Evolutionary conservation across 2,113 vertebrate species (phyloP).

Genomic region (Etheostoma cragini): DNA sequence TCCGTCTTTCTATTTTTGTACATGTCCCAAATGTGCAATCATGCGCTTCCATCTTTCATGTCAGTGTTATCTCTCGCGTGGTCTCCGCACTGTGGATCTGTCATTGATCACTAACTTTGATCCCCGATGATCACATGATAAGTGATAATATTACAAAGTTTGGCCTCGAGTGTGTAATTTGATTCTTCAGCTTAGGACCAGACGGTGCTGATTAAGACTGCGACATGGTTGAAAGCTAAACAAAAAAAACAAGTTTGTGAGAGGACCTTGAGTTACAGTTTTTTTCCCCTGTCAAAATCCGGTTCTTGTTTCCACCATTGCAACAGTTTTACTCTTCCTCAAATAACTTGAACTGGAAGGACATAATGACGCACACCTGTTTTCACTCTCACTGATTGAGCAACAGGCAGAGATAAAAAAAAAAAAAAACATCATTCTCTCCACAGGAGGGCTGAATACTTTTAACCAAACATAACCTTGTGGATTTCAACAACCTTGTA

Average conservation of each 20-base stretch:
- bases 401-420: too few species aligned
- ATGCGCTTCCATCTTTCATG: not conserved
- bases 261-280: not conserved
- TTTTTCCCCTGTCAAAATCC: not conserved
- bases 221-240: not conserved
- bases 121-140: constrained; percentile 7
- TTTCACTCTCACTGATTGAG: not conserved
- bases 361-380: not conserved
- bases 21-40: constrained; percentile 12
- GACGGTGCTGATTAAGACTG: not conserved
- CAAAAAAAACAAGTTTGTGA: not conserved
- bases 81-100: not conserved
- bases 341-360: not conserved
- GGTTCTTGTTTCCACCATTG: not conserved
- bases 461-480: not conserved
- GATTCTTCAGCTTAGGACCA: not conserved
- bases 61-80: not conserved
- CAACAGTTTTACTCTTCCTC: not conserved
- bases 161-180: not conserved
- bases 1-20: constrained; percentile 23
- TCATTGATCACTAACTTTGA: constrained; percentile 30
- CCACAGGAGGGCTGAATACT: not conserved
- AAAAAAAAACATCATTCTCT: too few species aligned
- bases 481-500: not conserved
- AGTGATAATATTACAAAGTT: not conserved